Evolutionary conservation across 2,797 vertebrate genomes (phyloP).

Genomic region (Gila robusta): DNA sequence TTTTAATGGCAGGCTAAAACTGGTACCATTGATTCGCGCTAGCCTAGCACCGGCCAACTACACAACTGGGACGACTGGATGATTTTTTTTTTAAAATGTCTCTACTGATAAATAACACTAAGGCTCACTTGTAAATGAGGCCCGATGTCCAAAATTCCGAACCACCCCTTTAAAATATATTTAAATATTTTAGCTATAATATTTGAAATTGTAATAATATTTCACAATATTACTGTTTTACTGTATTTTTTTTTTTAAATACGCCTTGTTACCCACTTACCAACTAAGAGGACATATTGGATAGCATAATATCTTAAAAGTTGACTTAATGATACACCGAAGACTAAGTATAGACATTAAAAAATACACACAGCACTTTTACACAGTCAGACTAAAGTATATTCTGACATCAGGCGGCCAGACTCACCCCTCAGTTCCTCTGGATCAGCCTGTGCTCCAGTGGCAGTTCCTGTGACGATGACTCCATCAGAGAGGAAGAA

Average conservation of each 20-base stretch:
- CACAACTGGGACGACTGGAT: no score
- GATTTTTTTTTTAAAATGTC: no score
- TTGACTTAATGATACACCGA: not conserved
- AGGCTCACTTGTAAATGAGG: no score
- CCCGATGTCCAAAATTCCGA: no score
- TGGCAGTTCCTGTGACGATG: slow-evolving; percentile 84
- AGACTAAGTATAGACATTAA: not conserved
- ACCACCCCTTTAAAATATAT: no score
- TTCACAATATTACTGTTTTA: not conserved
- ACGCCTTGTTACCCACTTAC: not conserved
- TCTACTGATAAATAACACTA: no score
- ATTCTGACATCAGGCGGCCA: not conserved
- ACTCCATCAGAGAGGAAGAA: slow-evolving; percentile 88
- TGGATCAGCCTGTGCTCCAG: slow-evolving; percentile 78
- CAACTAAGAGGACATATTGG: not conserved
- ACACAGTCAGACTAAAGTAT: not conserved
- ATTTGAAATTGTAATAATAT: not conserved
- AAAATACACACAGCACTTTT: not conserved
- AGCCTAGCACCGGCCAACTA: no score
- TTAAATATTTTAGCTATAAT: not conserved
- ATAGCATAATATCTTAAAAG: not conserved
- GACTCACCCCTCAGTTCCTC: slow-evolving; percentile 80
- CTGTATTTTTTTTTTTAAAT: not conserved
- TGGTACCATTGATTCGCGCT: no score
- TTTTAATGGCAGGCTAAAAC: no score